phyloP scores from a whole-genome alignment of 1,140 invertebrate species.

The Zaprionus tsacasi region DNA sequence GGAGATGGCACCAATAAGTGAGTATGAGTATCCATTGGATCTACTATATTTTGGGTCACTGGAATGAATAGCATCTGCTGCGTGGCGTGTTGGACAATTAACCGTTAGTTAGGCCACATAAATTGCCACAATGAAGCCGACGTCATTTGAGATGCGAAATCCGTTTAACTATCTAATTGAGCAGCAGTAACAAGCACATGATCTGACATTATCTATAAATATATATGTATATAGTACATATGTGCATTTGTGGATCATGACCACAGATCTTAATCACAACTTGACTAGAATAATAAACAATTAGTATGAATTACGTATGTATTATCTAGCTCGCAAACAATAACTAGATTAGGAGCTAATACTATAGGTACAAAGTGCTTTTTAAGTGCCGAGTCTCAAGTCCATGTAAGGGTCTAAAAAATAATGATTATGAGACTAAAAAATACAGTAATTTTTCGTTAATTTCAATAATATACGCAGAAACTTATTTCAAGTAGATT shows the following conservation, averaged over 20 bases:
- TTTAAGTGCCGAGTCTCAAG: background rate
- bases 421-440: no score
- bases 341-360: background rate
- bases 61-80: slow-evolving; percentile 6
- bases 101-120: slow-evolving; percentile 37
- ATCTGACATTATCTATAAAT: slow-evolving; percentile 9
- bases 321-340: background rate
- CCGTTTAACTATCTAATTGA: background rate
- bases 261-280: slow-evolving; percentile 26
- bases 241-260: slow-evolving; percentile 22
- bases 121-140: background rate
- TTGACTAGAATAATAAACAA: slow-evolving; percentile 15
- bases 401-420: background rate
- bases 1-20: slow-evolving; percentile 82
- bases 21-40: slow-evolving; percentile 55
- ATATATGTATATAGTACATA: background rate
- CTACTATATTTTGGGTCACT: background rate
- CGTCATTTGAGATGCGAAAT: background rate
- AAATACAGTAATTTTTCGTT: no score
- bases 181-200: background rate
- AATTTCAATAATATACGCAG: background rate
- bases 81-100: slow-evolving; percentile 60
- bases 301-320: slow-evolving; percentile 14
- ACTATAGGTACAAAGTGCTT: background rate
- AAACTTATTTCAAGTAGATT: background rate